phyloP scores from a whole-genome alignment of 2,113 vertebrate species.

The Lanius collurio region DNA sequence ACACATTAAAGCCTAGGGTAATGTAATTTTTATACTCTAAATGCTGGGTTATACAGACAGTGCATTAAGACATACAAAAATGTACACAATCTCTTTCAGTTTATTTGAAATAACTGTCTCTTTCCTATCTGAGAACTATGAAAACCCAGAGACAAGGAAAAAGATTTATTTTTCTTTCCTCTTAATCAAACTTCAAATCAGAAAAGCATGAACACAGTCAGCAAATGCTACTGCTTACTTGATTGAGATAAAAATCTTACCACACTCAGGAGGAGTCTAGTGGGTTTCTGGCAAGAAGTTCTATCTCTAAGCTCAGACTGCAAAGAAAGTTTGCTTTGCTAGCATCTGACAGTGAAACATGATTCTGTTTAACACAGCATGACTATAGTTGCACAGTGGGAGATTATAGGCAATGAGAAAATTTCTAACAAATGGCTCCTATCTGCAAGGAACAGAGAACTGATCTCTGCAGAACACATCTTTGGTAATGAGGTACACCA shows the following conservation, averaged over 20 bases:
- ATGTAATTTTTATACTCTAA: background rate
- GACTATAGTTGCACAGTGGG: background rate
- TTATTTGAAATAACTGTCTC: background rate
- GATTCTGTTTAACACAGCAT: background rate
- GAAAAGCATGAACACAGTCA: background rate
- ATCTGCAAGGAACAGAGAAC: slow-evolving; percentile 1
- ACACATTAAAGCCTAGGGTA: background rate
- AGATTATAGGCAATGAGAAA: background rate
- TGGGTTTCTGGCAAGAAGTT: background rate
- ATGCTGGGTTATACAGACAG: background rate
- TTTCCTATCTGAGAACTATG: background rate
- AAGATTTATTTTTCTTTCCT: background rate
- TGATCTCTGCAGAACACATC: slow-evolving; percentile 5
- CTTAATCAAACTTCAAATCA: background rate
- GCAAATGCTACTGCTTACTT: background rate
- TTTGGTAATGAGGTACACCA: slow-evolving; percentile 20
- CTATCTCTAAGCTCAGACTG: background rate
- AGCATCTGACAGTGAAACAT: slow-evolving; percentile 7
- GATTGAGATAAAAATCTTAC: background rate
- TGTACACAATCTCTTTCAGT: background rate
- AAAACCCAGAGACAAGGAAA: background rate
- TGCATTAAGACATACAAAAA: background rate
- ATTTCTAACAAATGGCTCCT: slow-evolving; percentile 11
- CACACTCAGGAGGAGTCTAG: background rate
- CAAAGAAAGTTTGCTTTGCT: slow-evolving; percentile 12